A percentile compares a stretch with the other conserved stretches of the same genome.
These are phyloP conservation scores for Procavia capensis DNA, from an alignment of 2,113 vertebrate species.

Conservation along the genomic window DNA sequence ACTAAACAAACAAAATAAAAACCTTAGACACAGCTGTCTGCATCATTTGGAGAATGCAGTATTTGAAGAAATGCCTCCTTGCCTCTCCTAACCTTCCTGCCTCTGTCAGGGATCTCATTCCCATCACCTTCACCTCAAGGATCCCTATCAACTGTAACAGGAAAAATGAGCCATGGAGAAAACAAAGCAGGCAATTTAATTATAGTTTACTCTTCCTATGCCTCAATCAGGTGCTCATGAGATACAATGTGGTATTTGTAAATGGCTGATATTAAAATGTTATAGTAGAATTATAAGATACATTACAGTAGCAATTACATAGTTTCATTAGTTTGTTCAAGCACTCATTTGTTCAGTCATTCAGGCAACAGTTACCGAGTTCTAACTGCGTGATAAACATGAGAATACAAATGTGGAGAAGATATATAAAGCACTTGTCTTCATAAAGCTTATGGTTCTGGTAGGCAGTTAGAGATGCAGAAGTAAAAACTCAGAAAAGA, in stretches of 20 bases:
- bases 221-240: neutral
- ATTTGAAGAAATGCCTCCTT: neutral
- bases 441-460: neutral
- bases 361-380: conserved; percentile 1
- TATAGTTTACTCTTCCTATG: conserved; percentile 19
- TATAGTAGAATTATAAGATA: conserved; percentile 2
- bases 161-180: neutral
- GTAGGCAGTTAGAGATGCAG: neutral
- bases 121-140: neutral
- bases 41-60: neutral
- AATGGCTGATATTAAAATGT: conserved; percentile 14
- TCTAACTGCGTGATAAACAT: neutral
- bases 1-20: conserved; percentile 14
- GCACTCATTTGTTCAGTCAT: conserved; percentile 13
- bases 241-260: neutral
- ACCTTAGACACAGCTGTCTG: neutral
- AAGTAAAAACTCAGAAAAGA: conserved; percentile 44
- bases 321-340: conserved; percentile 3
- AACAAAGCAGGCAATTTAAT: neutral
- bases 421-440: neutral
- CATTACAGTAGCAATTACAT: neutral
- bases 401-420: conserved; percentile 41
- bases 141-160: neutral
- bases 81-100: neutral
- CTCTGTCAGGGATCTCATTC: neutral